These are phyloP conservation scores for Plusia festucae DNA, from an alignment of 2,888 invertebrate species.

Conservation along the genomic window DNA sequence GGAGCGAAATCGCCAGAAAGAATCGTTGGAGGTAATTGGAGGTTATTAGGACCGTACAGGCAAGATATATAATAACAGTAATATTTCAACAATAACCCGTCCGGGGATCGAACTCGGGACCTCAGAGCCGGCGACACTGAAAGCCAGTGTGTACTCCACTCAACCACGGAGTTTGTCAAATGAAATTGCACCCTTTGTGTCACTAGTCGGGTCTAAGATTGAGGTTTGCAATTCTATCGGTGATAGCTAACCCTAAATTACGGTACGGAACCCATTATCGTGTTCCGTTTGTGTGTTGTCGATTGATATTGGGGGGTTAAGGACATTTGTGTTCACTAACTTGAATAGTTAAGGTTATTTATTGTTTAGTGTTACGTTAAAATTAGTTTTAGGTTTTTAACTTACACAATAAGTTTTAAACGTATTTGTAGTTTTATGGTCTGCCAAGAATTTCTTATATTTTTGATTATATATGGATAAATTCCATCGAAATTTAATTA, in stretches of 20 bases:
- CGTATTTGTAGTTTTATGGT: slow-evolving; percentile 8
- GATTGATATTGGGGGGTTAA: slow-evolving; percentile 72
- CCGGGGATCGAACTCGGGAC: no score
- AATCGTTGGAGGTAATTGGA: no score
- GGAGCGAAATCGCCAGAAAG: no score
- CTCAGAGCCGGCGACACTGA: no score
- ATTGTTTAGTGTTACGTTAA: slow-evolving; percentile 36
- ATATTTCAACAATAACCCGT: no score
- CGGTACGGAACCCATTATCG: slow-evolving; percentile 70
- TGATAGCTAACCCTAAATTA: slow-evolving; percentile 75
- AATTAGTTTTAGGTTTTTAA: slow-evolving; percentile 9
- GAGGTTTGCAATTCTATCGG: slow-evolving; percentile 75
- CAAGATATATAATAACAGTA: no score
- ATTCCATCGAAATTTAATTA: no score
- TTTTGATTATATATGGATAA: no score
- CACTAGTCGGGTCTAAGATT: slow-evolving; percentile 64
- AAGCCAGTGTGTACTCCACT: no score
- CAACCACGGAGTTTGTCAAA: no score
- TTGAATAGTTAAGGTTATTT: slow-evolving; percentile 53
- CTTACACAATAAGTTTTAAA: neutral
- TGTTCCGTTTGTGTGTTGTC: slow-evolving; percentile 66
- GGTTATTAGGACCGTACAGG: no score
- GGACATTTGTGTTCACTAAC: slow-evolving; percentile 52
- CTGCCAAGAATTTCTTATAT: neutral
- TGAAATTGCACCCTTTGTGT: slow-evolving; percentile 57